These are phyloP conservation scores for Pycnonotus jocosus DNA, from an alignment of 2,113 vertebrate species.

Conservation along the genomic window DNA sequence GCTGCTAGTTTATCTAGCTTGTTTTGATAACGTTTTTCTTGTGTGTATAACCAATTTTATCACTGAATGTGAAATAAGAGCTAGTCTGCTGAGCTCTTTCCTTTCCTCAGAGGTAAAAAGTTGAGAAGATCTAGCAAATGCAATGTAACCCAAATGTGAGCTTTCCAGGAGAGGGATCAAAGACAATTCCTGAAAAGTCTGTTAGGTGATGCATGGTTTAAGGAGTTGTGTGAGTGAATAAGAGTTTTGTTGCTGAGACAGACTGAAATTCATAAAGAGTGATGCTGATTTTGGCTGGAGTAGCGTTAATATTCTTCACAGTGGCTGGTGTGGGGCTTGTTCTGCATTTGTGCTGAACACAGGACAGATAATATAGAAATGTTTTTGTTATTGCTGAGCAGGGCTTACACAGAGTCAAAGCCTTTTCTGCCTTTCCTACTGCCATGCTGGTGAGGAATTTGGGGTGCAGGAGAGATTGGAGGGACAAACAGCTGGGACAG, in stretches of 20 bases:
- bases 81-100: not conserved
- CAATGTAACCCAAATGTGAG: not conserved
- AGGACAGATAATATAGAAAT: not conserved
- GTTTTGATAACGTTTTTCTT: not conserved
- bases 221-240: not conserved
- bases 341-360: not conserved
- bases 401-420: fast-evolving
- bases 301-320: no score
- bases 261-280: not conserved
- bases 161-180: not conserved
- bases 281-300: not conserved
- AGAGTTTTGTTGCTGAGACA: not conserved
- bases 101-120: not conserved
- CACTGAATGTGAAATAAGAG: not conserved
- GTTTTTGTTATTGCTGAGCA: not conserved
- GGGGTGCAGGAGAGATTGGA: fast-evolving
- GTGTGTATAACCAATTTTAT: not conserved
- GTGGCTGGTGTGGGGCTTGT: not conserved
- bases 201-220: not conserved
- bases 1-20: not conserved
- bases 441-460: fast-evolving
- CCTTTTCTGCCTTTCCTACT: not conserved
- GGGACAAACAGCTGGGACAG: not conserved
- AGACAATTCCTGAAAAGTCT: not conserved
- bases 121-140: not conserved